Base-by-base conservation (phyloP, 2,113 vertebrate species). In the Falcunculus frontatus region DNA sequence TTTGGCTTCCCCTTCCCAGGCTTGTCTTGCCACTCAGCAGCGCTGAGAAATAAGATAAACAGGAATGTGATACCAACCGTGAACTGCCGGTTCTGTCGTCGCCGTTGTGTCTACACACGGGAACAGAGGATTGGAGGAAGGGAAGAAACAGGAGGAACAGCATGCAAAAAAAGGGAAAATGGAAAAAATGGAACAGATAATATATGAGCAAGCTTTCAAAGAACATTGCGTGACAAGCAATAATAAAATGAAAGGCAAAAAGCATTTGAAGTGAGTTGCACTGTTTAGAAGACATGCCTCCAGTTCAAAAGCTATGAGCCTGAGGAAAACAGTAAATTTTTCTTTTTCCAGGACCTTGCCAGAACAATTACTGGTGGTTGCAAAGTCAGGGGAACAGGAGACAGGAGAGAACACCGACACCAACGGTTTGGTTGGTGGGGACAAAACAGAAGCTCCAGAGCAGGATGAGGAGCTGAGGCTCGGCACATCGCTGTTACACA, bases 121-220 rank as follows among this genome's bases (percentile, higher is more conserved):
- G 98, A 98, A 98, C 98, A 98, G 98, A 98, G 98, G 97, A 97
- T 98, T 98, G 98, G 98, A 98, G 98, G 98, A 98, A 98, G 98
- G 98, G 98, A 98, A 97, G 98, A 98, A 97, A 98, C 98, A 98
- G 98, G 98, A 98, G 98, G 98, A 98, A 98, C 98, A 55, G 98
- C 98, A 98, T 98, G 98, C 98, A 98, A 98, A 98, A 98, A 98
- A 98, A 98, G 98, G 98, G 98, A 98, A 98, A 98, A 98, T 98
- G 98, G 97, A 98, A 98, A 98, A 98, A 98, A 98, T 98, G 98
- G 98, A 98, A 98, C 98, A 98, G 98, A 98, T 98, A 98, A 98
- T 98, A 98, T 97, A 98, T 98, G 98, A 98, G 98, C 98, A 98
- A 98, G 98, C 98, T 98, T 98, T 98, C 98, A 97, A 97, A 98